phyloP scores from a whole-genome alignment of 2,888 invertebrate genomes.

The Eupelmus urozonus region DNA sequence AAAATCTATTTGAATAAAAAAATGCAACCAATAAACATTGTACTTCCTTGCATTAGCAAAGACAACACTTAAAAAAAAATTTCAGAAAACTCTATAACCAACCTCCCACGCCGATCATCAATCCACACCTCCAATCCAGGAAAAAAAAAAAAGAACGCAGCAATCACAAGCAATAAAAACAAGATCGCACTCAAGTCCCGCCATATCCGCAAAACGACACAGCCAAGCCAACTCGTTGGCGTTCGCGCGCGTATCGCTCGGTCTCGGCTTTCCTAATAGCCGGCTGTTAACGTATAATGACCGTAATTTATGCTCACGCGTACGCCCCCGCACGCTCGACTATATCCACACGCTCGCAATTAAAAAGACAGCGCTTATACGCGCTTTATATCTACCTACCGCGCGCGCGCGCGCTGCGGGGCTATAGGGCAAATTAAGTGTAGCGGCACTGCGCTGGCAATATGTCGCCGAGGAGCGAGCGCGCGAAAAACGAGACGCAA shows the following conservation, averaged over 20 bases:
- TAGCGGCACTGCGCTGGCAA: not conserved
- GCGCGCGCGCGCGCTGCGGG: not conserved
- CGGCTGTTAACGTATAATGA: conserved; percentile 68
- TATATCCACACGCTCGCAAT: conserved; percentile 54
- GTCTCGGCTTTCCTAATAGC: conserved; percentile 67
- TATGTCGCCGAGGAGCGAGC: not conserved
- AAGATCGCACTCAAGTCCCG: no score
- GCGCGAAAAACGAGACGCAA: conserved; percentile 38
- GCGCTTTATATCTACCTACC: not conserved
- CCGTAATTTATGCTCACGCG: conserved; percentile 69
- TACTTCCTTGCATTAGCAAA: no score
- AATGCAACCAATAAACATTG: no score
- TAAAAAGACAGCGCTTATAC: conserved; percentile 66
- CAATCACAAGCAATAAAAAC: no score
- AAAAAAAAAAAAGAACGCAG: no score
- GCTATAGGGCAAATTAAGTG: conserved; percentile 44
- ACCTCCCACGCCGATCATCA: no score
- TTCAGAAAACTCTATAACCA: no score
- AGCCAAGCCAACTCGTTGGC: no score
- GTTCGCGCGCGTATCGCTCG: not conserved
- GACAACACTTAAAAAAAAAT: no score
- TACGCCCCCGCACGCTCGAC: not conserved
- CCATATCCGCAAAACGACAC: no score
- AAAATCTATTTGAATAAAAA: no score
- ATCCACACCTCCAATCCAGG: no score